Percentiles rank a stretch among this genome's conserved stretches.
Conservation (phyloP, 2,113 vertebrate species). For the Tursiops truncatus region DNA sequence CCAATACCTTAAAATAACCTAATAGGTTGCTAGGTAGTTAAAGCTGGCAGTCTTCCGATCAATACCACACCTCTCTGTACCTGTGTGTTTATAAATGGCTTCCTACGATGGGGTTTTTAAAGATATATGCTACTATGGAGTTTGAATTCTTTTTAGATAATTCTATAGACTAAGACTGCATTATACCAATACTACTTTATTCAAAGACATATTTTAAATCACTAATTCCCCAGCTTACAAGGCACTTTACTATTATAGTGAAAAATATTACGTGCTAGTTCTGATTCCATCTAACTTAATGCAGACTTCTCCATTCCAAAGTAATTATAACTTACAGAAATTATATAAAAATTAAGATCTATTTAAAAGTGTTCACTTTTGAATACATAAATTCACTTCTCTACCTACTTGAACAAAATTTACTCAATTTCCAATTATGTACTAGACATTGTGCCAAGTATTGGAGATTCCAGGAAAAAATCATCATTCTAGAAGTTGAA, state of each 20-base stretch:
- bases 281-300: background rate
- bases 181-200: conserved; percentile 25
- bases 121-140: conserved; percentile 14
- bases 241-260: conserved; percentile 11
- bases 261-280: conserved; percentile 22
- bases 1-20: conserved; percentile 48
- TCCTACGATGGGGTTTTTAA: conserved; percentile 34
- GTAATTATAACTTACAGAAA: conserved; percentile 30
- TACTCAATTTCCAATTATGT: background rate
- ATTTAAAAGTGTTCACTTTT: conserved; percentile 29
- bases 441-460: background rate
- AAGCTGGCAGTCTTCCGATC: conserved; percentile 25
- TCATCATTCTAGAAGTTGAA: background rate
- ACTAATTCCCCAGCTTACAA: background rate
- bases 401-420: background rate
- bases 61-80: conserved; percentile 22
- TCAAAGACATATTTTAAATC: conserved; percentile 55
- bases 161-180: background rate
- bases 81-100: conserved; percentile 40
- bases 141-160: conserved; percentile 37
- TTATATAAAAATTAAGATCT: conserved; percentile 29
- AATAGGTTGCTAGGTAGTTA: conserved; percentile 53
- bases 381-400: background rate
- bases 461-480: background rate
- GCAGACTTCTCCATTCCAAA: background rate